Percentiles rank a stretch among this genome's conserved stretches.
Evolutionary conservation across 2,888 invertebrate species (phyloP).

Genomic region (Synergus itoensis): DNA sequence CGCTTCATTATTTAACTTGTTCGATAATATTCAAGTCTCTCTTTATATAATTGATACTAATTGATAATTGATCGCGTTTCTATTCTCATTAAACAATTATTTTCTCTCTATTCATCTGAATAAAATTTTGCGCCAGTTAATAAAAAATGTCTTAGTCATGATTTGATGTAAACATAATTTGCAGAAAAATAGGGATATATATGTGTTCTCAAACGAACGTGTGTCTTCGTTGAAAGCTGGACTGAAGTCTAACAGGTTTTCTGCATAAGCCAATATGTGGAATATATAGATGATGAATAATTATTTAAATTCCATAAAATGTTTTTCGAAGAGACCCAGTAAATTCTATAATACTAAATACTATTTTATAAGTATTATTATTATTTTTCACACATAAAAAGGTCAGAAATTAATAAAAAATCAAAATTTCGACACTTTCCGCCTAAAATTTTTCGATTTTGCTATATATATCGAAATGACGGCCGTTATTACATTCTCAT

Average conservation of each 20-base stretch:
- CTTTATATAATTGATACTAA: too few relatives aligned
- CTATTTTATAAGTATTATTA: not conserved
- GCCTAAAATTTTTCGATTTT: not conserved
- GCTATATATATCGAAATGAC: not conserved
- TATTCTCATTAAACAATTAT: not conserved
- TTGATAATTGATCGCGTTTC: not conserved
- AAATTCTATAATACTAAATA: not conserved
- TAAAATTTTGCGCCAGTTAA: not conserved
- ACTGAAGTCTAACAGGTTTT: not conserved
- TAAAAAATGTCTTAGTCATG: not conserved
- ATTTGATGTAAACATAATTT: not conserved
- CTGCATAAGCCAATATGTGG: not conserved
- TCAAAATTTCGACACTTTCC: not conserved
- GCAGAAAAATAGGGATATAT: not conserved
- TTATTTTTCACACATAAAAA: not conserved
- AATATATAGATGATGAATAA: constrained; percentile 12
- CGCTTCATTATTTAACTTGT: not conserved
- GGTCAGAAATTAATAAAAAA: not conserved
- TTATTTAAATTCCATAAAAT: constrained; percentile 17
- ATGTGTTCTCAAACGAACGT: not conserved
- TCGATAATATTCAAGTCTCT: not conserved
- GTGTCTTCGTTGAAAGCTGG: not conserved
- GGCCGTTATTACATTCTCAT: too few relatives aligned
- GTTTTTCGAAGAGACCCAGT: not conserved
- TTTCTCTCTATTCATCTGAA: not conserved